Evolutionary conservation across 2,797 vertebrate genomes (phyloP).

Genomic region (Arctocebus calabarensis): DNA sequence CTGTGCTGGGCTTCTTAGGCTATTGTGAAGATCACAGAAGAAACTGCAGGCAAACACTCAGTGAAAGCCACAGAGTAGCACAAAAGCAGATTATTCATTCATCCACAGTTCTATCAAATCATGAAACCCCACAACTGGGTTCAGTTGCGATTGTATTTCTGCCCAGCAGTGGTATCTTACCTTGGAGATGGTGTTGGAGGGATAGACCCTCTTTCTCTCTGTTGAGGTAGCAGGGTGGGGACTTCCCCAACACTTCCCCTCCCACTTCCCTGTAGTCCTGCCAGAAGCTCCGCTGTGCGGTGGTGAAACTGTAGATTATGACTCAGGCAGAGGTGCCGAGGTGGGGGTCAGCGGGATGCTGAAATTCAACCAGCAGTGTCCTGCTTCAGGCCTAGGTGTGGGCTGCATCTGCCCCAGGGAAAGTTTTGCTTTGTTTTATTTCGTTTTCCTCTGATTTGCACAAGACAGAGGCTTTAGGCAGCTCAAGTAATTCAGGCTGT

Average conservation of each 20-base stretch:
- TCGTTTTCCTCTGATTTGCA: not conserved
- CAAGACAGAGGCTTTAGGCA: not conserved
- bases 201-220: not conserved
- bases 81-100: not conserved
- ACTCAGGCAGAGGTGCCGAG: not conserved
- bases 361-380: not conserved
- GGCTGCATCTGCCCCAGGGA: not conserved
- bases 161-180: not conserved
- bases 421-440: not conserved
- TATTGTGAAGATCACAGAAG: not conserved
- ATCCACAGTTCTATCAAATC: not conserved
- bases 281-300: not conserved
- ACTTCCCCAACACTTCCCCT: not conserved
- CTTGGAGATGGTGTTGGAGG: not conserved
- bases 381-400: not conserved
- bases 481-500: not conserved
- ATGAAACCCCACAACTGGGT: not conserved
- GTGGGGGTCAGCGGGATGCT: not conserved
- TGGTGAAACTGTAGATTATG: not conserved
- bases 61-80: not conserved
- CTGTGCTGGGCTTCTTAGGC: no score
- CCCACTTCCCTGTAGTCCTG: not conserved
- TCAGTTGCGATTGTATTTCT: not conserved
- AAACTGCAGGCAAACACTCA: not conserved
- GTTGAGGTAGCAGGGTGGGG: not conserved